These are phyloP conservation scores for Brachionus angularis DNA, from an alignment of 1,140 invertebrate species.

Conservation along the genomic window DNA sequence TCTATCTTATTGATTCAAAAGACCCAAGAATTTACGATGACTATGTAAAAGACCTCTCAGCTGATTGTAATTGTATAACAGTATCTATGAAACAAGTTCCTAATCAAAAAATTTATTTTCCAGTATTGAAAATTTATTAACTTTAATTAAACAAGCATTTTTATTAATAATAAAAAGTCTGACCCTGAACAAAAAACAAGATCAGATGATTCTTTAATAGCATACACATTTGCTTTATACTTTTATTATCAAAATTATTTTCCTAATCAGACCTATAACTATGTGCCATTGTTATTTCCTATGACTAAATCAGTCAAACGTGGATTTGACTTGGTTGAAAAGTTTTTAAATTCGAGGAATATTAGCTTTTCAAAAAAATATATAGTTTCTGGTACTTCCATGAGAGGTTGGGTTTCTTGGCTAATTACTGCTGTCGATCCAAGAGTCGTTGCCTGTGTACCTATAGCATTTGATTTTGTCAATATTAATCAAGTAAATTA, in stretches of 20 bases:
- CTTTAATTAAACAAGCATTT: not conserved
- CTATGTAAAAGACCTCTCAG: constrained; percentile 45
- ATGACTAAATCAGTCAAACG: constrained; percentile 51
- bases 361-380: too few species aligned
- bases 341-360: too few species aligned
- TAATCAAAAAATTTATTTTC: constrained; percentile 49
- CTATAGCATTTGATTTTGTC: too few species aligned
- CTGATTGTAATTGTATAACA: constrained; percentile 47
- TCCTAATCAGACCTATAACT: constrained; percentile 22
- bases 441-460: too few species aligned
- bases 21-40: too few species aligned
- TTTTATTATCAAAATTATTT: constrained; percentile 27
- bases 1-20: constrained; percentile 50
- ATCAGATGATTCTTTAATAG: constrained; percentile 49
- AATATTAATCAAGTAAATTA: too few species aligned
- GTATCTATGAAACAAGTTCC: constrained; percentile 51
- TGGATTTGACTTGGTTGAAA: not conserved
- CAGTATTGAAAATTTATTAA: constrained; percentile 44
- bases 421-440: too few species aligned
- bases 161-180: constrained; percentile 45
- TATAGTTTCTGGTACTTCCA: too few species aligned
- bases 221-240: constrained; percentile 51
- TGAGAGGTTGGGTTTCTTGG: too few species aligned
- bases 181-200: constrained; percentile 48
- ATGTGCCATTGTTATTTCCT: constrained; percentile 46